phyloP scores from a whole-genome alignment of 1,140 invertebrate species.

The Saccostrea echinata region DNA sequence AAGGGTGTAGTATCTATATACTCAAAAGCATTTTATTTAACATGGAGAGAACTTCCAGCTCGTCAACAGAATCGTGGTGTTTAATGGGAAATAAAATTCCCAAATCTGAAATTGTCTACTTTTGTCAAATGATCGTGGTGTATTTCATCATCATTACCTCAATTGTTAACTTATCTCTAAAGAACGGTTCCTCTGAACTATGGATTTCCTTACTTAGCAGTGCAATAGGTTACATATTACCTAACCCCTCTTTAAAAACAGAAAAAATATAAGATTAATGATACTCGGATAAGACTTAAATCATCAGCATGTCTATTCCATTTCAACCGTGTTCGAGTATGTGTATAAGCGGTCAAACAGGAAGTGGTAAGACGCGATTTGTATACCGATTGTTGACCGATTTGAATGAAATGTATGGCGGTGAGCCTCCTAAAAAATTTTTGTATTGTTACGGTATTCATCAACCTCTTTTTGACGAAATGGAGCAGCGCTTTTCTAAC shows the following conservation, averaged over 20 bases:
- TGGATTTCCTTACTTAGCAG: conserved; percentile 51
- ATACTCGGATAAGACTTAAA: neutral
- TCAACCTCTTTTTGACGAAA: conserved; percentile 50
- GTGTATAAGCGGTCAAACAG: conserved; percentile 37
- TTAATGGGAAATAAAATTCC: conserved; percentile 36
- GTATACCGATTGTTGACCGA: conserved; percentile 42
- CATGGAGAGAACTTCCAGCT: neutral
- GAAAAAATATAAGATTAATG: conserved; percentile 8
- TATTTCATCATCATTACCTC: conserved; percentile 52
- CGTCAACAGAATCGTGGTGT: neutral
- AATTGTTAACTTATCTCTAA: conserved; percentile 51
- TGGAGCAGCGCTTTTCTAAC: conserved; percentile 37
- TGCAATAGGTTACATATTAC: conserved; percentile 48
- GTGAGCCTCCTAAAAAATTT: neutral
- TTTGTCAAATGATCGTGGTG: conserved; percentile 54
- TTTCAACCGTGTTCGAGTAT: conserved; percentile 31
- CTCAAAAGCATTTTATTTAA: neutral
- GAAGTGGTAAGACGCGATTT: conserved; percentile 49
- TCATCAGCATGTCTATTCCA: conserved; percentile 4
- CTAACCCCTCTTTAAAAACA: conserved; percentile 36
- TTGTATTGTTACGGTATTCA: conserved; percentile 55
- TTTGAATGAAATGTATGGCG: conserved; percentile 37
- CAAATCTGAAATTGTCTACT: conserved; percentile 57
- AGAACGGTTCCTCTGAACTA: conserved; percentile 25
- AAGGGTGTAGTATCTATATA: neutral